Percentiles rank a stretch among this genome's conserved stretches.
Conservation (phyloP, 2,113 vertebrate species). For the Hippoglossus stenolepis region DNA sequence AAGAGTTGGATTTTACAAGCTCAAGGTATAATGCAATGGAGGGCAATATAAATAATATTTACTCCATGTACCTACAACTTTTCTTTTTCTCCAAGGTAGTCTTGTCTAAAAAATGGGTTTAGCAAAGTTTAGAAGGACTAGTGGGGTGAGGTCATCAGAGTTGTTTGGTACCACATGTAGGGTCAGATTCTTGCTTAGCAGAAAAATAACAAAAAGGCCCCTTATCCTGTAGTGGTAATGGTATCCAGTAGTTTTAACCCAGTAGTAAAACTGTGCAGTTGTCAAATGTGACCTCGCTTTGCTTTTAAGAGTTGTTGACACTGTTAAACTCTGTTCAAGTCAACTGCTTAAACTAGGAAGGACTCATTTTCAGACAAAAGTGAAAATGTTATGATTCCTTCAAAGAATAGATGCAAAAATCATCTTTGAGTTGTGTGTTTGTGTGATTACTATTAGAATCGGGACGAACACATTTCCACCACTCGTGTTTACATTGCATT, state of each 20-base stretch:
- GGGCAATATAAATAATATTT: constrained; percentile 19
- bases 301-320: background rate
- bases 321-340: background rate
- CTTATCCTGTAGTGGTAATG: too few relatives aligned
- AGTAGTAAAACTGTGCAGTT: too few relatives aligned
- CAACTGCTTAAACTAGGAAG: background rate
- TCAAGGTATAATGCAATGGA: constrained; percentile 39
- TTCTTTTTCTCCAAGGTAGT: background rate
- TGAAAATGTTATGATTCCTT: background rate
- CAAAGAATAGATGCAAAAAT: background rate
- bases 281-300: constrained; percentile 9
- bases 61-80: background rate
- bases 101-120: background rate
- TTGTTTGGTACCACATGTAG: constrained; percentile 17
- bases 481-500: background rate
- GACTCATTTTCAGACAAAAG: background rate
- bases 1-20: constrained; percentile 38
- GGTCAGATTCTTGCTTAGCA: too few relatives aligned
- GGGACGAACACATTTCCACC: too few relatives aligned
- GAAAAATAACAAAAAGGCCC: too few relatives aligned
- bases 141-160: background rate
- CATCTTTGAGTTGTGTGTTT: background rate
- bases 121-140: background rate
- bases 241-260: background rate
- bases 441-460: too few relatives aligned